Percentiles rank a stretch among this genome's conserved stretches.
phyloP scores from a whole-genome alignment of 1,140 invertebrate species.

The Venustaconcha ellipsiformis region DNA sequence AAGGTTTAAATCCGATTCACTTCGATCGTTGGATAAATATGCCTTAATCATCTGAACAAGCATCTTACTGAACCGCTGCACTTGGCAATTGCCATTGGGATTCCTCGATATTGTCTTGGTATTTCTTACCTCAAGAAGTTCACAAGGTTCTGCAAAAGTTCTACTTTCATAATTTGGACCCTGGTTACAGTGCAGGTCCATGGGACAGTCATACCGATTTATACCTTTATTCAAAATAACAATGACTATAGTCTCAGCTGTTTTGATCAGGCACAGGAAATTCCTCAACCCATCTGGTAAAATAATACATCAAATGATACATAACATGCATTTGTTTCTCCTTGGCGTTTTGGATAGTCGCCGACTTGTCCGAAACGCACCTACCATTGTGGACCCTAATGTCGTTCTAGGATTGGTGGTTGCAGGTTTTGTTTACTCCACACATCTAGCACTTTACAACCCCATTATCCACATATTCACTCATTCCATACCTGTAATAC shows the following conservation, averaged over 20 bases:
- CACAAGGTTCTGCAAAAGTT: constrained; percentile 2
- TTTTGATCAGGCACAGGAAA: neutral
- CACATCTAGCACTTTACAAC: constrained; percentile 1
- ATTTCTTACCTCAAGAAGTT: constrained; percentile 6
- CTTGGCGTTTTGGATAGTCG: neutral
- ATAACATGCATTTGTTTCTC: neutral
- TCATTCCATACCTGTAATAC: constrained; percentile 4
- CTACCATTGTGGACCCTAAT: too few species aligned
- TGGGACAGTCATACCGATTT: neutral
- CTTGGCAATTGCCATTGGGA: constrained; percentile 6
- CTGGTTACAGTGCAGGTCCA: constrained; percentile 2
- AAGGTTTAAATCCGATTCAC: constrained; percentile 18
- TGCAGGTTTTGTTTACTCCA: neutral
- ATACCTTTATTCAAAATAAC: constrained; percentile 5
- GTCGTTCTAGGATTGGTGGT: too few species aligned
- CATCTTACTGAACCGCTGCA: neutral
- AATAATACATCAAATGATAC: neutral
- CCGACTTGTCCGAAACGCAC: neutral
- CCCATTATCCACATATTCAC: neutral
- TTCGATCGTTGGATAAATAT: constrained; percentile 13
- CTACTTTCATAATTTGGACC: constrained; percentile 6
- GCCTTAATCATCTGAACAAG: constrained; percentile 18
- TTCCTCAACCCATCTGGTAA: too few species aligned
- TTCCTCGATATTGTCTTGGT: constrained; percentile 7
- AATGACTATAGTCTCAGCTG: neutral